These are phyloP conservation scores for Habrosyne pyritoides DNA, from an alignment of 2,888 invertebrate species.

Conservation along the genomic window DNA sequence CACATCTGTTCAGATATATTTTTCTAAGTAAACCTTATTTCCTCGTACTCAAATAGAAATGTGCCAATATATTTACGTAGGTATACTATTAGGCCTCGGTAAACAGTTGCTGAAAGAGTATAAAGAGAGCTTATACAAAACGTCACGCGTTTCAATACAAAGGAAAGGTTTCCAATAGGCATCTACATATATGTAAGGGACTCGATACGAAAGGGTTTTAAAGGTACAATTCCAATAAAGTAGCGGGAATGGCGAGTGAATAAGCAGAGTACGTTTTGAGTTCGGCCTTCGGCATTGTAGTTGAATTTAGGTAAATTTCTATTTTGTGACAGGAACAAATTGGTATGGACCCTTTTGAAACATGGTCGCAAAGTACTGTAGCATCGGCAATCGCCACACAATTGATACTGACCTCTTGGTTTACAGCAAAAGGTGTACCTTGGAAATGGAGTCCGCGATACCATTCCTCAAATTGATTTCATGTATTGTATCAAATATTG, in stretches of 20 bases:
- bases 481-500: neutral
- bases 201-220: constrained; percentile 63
- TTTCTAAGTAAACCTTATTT: constrained; percentile 28
- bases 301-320: constrained; percentile 66
- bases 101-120: constrained; percentile 52
- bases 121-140: constrained; percentile 57
- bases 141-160: constrained; percentile 59
- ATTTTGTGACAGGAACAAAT: constrained; percentile 67
- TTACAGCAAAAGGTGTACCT: constrained; percentile 11
- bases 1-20: constrained; percentile 2
- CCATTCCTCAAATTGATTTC: neutral
- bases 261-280: constrained; percentile 54
- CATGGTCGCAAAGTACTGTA: constrained; percentile 26
- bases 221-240: constrained; percentile 73
- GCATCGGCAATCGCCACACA: neutral
- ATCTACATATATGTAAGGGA: constrained; percentile 57
- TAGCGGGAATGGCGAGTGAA: constrained; percentile 58
- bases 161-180: constrained; percentile 60
- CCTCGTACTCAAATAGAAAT: constrained; percentile 33
- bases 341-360: constrained; percentile 54
- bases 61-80: constrained; percentile 39
- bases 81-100: constrained; percentile 38
- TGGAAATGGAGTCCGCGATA: neutral
- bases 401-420: constrained; percentile 13
- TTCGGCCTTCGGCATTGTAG: constrained; percentile 52